phyloP scores from a whole-genome alignment of 1,140 invertebrate species.

The Kradibia gibbosae region DNA sequence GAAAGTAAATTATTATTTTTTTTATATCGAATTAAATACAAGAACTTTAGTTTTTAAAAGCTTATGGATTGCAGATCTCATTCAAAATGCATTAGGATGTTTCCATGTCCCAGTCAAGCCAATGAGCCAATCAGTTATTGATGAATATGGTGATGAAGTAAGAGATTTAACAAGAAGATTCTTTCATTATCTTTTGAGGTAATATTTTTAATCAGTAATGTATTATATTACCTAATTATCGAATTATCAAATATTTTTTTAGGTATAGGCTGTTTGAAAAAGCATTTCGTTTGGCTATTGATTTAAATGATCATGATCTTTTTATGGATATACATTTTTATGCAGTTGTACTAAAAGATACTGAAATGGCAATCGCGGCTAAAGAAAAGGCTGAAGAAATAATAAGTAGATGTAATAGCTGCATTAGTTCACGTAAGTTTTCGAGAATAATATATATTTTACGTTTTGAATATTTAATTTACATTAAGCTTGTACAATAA shows the following conservation, averaged over 20 bases:
- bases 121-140: slow-evolving; percentile 78
- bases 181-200: slow-evolving; percentile 85
- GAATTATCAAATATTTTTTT: slow-evolving; percentile 45
- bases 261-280: slow-evolving; percentile 88
- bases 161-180: slow-evolving; percentile 83
- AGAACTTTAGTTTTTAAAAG: slow-evolving; percentile 17
- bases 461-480: not conserved
- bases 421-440: slow-evolving; percentile 71
- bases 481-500: not conserved
- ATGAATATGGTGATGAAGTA: slow-evolving; percentile 82
- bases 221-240: not conserved
- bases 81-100: slow-evolving; percentile 82
- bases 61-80: slow-evolving; percentile 68
- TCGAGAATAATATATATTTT: slow-evolving; percentile 31
- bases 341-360: slow-evolving; percentile 79
- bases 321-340: slow-evolving; percentile 90
- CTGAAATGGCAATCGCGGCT: slow-evolving; percentile 82
- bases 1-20: slow-evolving; percentile 70
- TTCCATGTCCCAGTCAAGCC: slow-evolving; percentile 79
- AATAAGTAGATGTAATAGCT: slow-evolving; percentile 75
- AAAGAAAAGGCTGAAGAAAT: slow-evolving; percentile 81
- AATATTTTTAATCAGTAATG: slow-evolving; percentile 41
- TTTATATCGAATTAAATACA: slow-evolving; percentile 2
- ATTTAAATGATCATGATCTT: slow-evolving; percentile 85
- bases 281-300: slow-evolving; percentile 88